Evolutionary conservation across 2,797 vertebrate species (phyloP), one percentile per base, ranked within the genome.

Genomic region (Sebastes dallii): DNA sequence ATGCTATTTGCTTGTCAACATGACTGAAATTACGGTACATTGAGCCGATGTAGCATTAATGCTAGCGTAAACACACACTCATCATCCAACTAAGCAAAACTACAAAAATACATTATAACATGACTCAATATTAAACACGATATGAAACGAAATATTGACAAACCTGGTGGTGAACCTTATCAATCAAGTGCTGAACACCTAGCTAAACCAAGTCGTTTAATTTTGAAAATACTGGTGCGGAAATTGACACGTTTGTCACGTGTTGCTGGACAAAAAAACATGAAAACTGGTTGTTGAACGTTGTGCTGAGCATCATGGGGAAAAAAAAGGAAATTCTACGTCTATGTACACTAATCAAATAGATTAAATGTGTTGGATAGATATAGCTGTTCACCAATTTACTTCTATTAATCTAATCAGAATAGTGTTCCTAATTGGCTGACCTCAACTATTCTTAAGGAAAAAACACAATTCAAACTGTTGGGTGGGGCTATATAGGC

Each of bases 61-160:
- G 14, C 60, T 34, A 22, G 30, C 6, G 7, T 39, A 39, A 0
- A 39, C 5, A 0, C 36, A 39, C 0, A 6, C 25, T 25, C 24
- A 9, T 59, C 14, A 29, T 20, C 29, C 18, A 39, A 39, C 42
- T 46, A 42, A 42, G 42, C 7, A 46, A 46, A 46, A 46, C 6
- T 46, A 46, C 42, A 46, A 46, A 46, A 46, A 46, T 18, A 46
- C 16, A 42, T 42, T 16, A 4, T 46, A 18, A 46, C 16, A 1
- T 46, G 16, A 46, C 7, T 46, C 42, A 46, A 18, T 46, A 18
- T 18, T n/a, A 32, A 12, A 13, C 29, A 32, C 59, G 0, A n/a
- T 13, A 61, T 61, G 30, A 61, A 61, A 61, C 5, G 2, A 2
- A 11, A 32, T 0, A 32, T 61, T 20, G 18, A 12, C 59, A 20